Evolutionary conservation across 2,888 invertebrate genomes (phyloP), one percentile per base, ranked within the genome.

Genomic region (Microdon myrmicae): DNA sequence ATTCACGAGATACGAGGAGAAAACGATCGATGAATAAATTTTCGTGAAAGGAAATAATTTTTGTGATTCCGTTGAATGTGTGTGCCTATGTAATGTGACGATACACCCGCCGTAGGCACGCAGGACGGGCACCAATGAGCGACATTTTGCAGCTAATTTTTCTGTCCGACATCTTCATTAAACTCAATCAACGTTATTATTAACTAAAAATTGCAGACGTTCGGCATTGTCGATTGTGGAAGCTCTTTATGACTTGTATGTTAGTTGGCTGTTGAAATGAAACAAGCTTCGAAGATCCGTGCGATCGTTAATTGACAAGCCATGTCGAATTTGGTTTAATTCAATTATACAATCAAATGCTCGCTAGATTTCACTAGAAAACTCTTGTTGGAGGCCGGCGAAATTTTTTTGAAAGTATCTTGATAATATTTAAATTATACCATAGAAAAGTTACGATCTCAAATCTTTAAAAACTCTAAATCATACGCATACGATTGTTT

Each of bases 121-220:
- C n/a, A n/a, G n/a, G n/a, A n/a, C n/a, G n/a, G n/a, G n/a, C n/a
- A n/a, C n/a, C n/a, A n/a, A 45, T 56, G 48, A 47, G 17, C 19
- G 28, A 37, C 25, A 43, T 60, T 43, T 37, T 45, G 51, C 10
- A 28, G 64, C 51, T 64, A 64, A 64, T 64, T 47, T n/a, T 64
- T 53, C 37, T 43, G 58, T 64, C 64, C 51, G 64, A 64, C 64
- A 13, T 47, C 64, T 64, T 64, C 45, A 64, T 64, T 64, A 64
- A 58, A 58, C 58, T 51, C 64, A 64, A 64, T 64, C 64, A 64
- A 64, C 26, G 4, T 9, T 41, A 58, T 64, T 58, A 58, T 64
- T 64, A 64, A 64, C 51, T 47, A 35, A 28, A 48, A 34, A 44
- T 44, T 35, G 39, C 56, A 56, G 61, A 55, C 49, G 26, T 28